These are phyloP conservation scores for Bacillus rossius DNA, from an alignment of 1,140 invertebrate species.

Conservation along the genomic window DNA sequence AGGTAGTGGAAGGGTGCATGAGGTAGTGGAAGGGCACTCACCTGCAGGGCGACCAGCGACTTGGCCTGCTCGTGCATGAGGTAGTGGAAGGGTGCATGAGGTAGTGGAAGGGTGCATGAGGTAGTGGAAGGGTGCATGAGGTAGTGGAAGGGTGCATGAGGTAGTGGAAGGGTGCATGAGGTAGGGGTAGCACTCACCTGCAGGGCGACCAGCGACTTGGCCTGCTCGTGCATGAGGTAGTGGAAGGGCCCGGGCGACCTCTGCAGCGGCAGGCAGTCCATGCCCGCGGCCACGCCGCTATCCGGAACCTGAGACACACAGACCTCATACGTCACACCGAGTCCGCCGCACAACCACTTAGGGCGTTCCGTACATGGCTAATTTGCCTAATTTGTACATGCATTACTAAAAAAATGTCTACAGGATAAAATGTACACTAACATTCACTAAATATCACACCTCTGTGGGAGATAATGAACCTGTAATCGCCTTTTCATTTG, in stretches of 20 bases:
- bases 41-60: constrained; percentile 13
- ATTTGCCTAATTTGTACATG: background rate
- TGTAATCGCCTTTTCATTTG: background rate
- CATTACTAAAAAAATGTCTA: background rate
- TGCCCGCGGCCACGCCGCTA: constrained; percentile 12
- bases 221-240: constrained; percentile 15
- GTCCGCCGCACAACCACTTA: background rate
- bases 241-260: constrained; percentile 14
- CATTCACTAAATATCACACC: background rate
- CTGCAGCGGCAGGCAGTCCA: constrained; percentile 11
- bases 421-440: background rate
- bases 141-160: too few relatives aligned
- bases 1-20: too few relatives aligned
- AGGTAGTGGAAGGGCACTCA: too few relatives aligned
- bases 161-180: too few relatives aligned
- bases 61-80: constrained; percentile 14
- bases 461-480: background rate
- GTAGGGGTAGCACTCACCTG: too few relatives aligned
- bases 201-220: constrained; percentile 14
- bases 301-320: constrained; percentile 13
- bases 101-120: too few relatives aligned
- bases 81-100: constrained; percentile 17
- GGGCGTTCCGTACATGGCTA: background rate
- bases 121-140: too few relatives aligned
- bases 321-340: background rate